Base-by-base conservation (phyloP, 2,888 invertebrate genomes). In the Caenorhabditis uteleia region DNA sequence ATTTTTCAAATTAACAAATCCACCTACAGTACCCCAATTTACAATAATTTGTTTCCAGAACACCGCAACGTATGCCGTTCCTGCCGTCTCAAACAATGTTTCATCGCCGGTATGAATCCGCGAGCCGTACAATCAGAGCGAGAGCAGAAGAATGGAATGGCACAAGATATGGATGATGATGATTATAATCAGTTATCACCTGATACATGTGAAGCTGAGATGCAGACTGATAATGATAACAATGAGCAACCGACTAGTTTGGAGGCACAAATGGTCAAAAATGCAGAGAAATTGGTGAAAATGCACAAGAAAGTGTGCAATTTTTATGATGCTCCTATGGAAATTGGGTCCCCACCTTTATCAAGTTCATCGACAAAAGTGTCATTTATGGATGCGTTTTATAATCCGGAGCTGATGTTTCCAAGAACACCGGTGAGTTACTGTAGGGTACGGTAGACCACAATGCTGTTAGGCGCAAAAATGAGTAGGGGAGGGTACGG, bases 21-120 rank as follows among this genome's bases (percentile, higher is more conserved):
- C 10, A 14, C 40, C 10, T 16, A 10, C 12, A 40, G n/a, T n/a
- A n/a, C n/a, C n/a, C n/a, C n/a, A n/a, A n/a, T n/a, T n/a, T 14
- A 29, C 26, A 36, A 34, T n/a, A 14, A 1, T 7, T 12, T 27
- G 23, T 20, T 53, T 70, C 18, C 54, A 75, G 79, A 79, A 57
- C 78, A 79, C 47, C 66, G 78, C 14, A 79, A 79, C 54, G 77
- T 77, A 16, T 79, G 79, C 53, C 55, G 79, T 7, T 70, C 78
- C 1, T 79, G 79, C 42, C 73, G 79, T 8, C 48, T 78, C 14
- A 73, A 69, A 51, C 74, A 70, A 45, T 77, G 77, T 51, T 75
- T 76, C 25, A 26, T 66, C 21, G 74, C 76, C 2, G 78, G 78
- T 18, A 78, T 78, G 78, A 78, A 77, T 45, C 78, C 78, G 3